Evolutionary conservation across 2,113 vertebrate genomes (phyloP), one percentile per base, ranked within the genome.

Genomic region (Petaurus breviceps): DNA sequence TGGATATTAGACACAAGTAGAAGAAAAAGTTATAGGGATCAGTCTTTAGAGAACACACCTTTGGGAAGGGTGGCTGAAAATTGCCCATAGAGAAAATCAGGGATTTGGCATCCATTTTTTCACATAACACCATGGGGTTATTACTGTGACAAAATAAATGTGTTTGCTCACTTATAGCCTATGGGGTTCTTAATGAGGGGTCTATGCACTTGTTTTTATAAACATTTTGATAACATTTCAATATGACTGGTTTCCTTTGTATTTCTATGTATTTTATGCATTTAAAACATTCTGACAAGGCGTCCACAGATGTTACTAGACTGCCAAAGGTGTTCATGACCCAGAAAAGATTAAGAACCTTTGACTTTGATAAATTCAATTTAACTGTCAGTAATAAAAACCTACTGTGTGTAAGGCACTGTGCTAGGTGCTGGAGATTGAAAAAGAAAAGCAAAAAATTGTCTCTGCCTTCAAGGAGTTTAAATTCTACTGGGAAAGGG

Each of bases 1-100:
- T 24, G 55, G 92, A 61, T 94, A 89, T 54, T 57, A 95, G 89
- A 97, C 92, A 77, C 90, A 93, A 97, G 90, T 92, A 93, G 94
- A 96, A 90, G 61, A 90, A 91, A n/a, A 77, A 93, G 11, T 31
- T 23, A 26, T 51, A 92, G 61, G 57, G 94, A 94, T 61, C 11
- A n/a, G 24, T 57, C 52, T 95, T 90, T 92, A 43, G 51, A 46
- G 77, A 16, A 93, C 50, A 28, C 92, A 46, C 46, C n/a, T 61
- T 93, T 94, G 43, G 95, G 92, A 24, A 61, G 91, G 94, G 89
- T 8, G 50, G 57, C 31, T 90, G 50, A 91, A 95, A 50, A 52
- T 16, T 49, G 43, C 94, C 46, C 84, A 95, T 14, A 91, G 52
- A 93, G 93, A 51, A 95, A 91, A 57, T 51, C 19, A 93, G 57